Conservation (phyloP, 2,113 vertebrate genomes). For the human region DNA sequence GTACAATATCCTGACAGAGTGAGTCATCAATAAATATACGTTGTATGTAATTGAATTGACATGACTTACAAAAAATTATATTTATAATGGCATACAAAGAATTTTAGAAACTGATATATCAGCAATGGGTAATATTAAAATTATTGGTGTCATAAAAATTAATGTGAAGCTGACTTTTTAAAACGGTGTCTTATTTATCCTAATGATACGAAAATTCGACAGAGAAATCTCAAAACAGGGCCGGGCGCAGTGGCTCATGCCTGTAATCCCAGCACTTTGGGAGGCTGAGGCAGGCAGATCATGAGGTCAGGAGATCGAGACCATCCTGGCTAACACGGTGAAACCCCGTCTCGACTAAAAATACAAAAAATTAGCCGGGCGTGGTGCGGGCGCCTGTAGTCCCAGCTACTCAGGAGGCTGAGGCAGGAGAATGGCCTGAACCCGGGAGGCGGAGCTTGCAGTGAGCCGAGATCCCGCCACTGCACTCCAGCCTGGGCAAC, state of each 20-base stretch:
- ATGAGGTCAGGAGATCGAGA: too few species aligned
- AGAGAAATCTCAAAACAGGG: slow-evolving; percentile 59
- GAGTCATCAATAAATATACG: neutral
- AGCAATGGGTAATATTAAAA: slow-evolving; percentile 59
- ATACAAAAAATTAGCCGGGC: too few species aligned
- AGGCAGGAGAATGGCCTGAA: too few species aligned
- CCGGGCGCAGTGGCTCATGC: too few species aligned
- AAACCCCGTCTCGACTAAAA: too few species aligned
- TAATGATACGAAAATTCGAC: slow-evolving; percentile 13
- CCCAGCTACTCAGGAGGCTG: too few species aligned
- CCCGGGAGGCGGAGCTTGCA: too few species aligned
- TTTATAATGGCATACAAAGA: slow-evolving; percentile 39
- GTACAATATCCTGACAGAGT: neutral
- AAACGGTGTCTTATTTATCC: neutral
- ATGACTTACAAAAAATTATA: slow-evolving; percentile 43
- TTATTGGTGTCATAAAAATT: slow-evolving; percentile 66
- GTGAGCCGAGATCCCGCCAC: fast-evolving
- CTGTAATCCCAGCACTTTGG: too few species aligned
- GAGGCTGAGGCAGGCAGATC: fast-evolving
- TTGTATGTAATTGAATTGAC: neutral
- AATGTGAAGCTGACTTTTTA: neutral
- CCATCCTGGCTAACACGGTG: fast-evolving
- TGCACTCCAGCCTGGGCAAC: too few species aligned
- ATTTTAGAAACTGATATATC: slow-evolving; percentile 63
- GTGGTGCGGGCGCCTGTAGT: too few species aligned